Base-by-base conservation (phyloP, 2,113 vertebrate species). In the Nesogale talazaci region DNA sequence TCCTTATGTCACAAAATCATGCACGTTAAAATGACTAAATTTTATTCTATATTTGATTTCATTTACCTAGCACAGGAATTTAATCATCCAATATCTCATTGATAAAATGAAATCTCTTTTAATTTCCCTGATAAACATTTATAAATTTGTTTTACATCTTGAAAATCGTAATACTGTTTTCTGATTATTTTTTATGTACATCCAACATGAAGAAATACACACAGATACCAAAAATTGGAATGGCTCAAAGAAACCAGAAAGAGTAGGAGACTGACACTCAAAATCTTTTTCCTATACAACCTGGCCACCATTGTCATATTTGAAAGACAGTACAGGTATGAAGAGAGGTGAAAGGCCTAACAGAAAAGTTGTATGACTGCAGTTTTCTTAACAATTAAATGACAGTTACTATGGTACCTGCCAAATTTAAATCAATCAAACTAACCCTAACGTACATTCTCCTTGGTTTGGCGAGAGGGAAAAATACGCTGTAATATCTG, bases 261-360 rank as follows among this genome's bases (percentile, higher is more conserved):
- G 31, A 86, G 5, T 34, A 74, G 38, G 40, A 65, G 15, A 10
- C 4, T 95, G 77, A 77, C 86, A 89, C 42, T 93, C 74, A 92
- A 46, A 65, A 34, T 15, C 67, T 57, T 52, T 11, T 85, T 69
- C 69, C 5, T 83, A n/a, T 12, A 86, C 36, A n/a, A 31, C 23
- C 8, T 89, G 84, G 25, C 34, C 25, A 61, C 56, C 27, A 27
- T 23, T 90, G 83, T 88, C 75, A 93, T n/a, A 75, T 19, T 67
- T 92, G 70, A 95, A 92, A 95, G 79, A 94, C 86, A 94, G n/a
- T 76, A 90, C 75, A 42, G 77, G 14, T 86, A 19, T 86, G 78
- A 88, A 86, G 7, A 95, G 16, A 69, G 56, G 34, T 77, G 69
- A 93, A 59, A 92, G 79, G 82, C 59, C 46, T 34, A 89, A 38